These are phyloP conservation scores for Riptortus pedestris DNA, from an alignment of 1,140 invertebrate species.

Conservation along the genomic window DNA sequence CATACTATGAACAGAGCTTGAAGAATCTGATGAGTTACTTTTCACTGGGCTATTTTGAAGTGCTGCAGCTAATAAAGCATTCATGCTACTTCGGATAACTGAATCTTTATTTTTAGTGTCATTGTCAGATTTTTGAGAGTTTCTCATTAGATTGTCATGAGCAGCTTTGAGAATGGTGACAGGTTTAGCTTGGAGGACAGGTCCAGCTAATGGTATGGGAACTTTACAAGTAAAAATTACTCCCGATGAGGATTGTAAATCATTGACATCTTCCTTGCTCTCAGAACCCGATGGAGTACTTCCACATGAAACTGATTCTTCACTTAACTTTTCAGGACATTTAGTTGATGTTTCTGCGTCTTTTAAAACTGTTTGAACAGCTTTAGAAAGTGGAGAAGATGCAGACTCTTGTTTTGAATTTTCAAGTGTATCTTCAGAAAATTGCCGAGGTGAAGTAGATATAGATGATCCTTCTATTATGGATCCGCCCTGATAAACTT, in stretches of 20 bases:
- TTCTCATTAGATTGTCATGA: conserved; percentile 14
- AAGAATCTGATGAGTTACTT: conserved; percentile 11
- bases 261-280: neutral
- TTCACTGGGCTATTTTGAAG: conserved; percentile 30
- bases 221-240: conserved; percentile 30
- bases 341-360: conserved; percentile 4
- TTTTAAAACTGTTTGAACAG: conserved; percentile 24
- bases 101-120: conserved; percentile 36
- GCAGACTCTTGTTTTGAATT: conserved; percentile 2
- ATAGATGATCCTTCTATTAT: conserved; percentile 4
- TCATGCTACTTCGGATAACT: conserved; percentile 40
- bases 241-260: conserved; percentile 21
- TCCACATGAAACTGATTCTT: neutral
- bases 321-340: neutral
- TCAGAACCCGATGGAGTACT: neutral
- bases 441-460: neutral
- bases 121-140: conserved; percentile 22
- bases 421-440: conserved; percentile 4
- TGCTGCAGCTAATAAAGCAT: conserved; percentile 38
- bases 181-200: conserved; percentile 28
- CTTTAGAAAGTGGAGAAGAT: conserved; percentile 23
- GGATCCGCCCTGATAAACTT: conserved; percentile 34
- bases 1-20: neutral
- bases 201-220: conserved; percentile 21
- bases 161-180: conserved; percentile 29